These are phyloP conservation scores for Crossaster papposus DNA, from an alignment of 53 echinoderm and acorn worm genomes.

Conservation along the genomic window DNA sequence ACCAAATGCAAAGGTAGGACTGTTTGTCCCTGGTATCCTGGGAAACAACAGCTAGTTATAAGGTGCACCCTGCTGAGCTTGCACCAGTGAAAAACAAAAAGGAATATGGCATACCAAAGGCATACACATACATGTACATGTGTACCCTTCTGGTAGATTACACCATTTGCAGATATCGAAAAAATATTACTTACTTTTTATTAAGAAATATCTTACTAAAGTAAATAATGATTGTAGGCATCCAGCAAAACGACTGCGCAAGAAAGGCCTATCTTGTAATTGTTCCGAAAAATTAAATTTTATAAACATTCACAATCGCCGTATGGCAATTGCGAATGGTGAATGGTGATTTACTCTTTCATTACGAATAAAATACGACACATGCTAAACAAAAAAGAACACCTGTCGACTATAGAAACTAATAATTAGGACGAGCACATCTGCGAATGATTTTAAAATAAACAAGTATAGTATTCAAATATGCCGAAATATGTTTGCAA, in stretches of 20 bases:
- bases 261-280: too few species aligned
- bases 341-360: too few species aligned
- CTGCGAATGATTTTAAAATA: constrained; percentile 9
- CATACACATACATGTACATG: too few species aligned
- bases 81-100: not conserved
- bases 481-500: not conserved
- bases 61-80: constrained; percentile 24
- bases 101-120: not conserved
- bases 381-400: not conserved
- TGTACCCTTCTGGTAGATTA: too few species aligned
- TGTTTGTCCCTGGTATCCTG: constrained; percentile 49
- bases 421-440: not conserved
- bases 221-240: too few species aligned
- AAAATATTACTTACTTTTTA: too few species aligned
- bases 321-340: too few species aligned
- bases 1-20: not conserved
- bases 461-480: not conserved
- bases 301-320: too few species aligned
- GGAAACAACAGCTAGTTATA: constrained; percentile 49
- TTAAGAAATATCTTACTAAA: too few species aligned
- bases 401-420: not conserved
- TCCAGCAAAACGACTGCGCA: too few species aligned
- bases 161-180: too few species aligned
- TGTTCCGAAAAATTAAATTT: too few species aligned
- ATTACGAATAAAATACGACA: not conserved